A percentile compares a stretch with the other conserved stretches of the same genome.
phyloP scores from a whole-genome alignment of 2,888 invertebrate species.

The Andrena minutula region DNA sequence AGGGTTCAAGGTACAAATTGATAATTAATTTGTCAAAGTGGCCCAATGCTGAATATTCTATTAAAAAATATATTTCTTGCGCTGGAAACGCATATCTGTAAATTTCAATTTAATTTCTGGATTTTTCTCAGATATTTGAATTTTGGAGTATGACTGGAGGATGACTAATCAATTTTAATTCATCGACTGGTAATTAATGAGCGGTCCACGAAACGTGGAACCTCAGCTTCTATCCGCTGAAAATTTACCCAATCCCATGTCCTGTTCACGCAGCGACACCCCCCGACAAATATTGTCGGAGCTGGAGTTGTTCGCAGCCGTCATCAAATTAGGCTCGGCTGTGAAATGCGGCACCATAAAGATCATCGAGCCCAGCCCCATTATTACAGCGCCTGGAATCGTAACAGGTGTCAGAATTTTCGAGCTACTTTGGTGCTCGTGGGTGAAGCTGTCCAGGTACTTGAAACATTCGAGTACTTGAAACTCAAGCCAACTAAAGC shows the following conservation, averaged over 20 bases:
- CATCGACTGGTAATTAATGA: no score
- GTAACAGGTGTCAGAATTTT: neutral
- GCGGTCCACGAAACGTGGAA: no score
- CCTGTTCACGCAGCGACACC: conserved; percentile 90
- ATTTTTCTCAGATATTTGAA: no score
- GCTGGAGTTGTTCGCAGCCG: conserved; percentile 89
- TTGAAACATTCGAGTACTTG: no score
- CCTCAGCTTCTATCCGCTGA: neutral
- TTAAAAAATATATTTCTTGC: no score
- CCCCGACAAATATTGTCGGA: conserved; percentile 93
- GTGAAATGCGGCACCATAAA: conserved; percentile 97
- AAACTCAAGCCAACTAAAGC: no score
- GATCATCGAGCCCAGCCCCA: conserved; percentile 96
- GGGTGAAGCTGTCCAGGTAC: no score
- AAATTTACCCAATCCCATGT: conserved; percentile 88
- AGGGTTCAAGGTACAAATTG: neutral
- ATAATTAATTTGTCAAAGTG: neutral
- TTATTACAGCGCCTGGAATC: conserved; percentile 92
- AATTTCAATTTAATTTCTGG: no score
- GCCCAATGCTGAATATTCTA: no score
- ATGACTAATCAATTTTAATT: neutral
- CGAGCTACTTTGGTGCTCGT: no score
- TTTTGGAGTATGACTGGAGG: no score
- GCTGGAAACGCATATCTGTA: no score
- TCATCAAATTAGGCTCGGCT: conserved; percentile 91